Evolutionary conservation across 2,888 invertebrate species (phyloP).

Genomic region (Sialis fuliginosa): DNA sequence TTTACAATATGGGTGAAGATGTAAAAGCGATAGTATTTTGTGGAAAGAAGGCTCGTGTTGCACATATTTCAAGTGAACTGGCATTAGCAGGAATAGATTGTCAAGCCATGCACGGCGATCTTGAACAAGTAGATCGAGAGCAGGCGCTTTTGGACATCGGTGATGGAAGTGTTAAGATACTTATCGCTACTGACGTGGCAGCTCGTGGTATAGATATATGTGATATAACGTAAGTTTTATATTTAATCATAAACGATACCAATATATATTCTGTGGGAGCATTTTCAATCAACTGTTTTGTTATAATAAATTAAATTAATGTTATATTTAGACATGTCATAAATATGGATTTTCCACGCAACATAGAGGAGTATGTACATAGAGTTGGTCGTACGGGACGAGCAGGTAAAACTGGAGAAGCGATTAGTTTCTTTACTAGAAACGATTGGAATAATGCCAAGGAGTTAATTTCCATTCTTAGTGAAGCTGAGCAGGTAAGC

Average conservation of each 20-base stretch:
- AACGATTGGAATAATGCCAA: slow-evolving; percentile 68
- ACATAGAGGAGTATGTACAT: slow-evolving; percentile 93
- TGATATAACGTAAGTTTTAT: slow-evolving; percentile 47
- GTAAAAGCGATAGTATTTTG: slow-evolving; percentile 88
- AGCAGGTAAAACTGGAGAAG: slow-evolving; percentile 70
- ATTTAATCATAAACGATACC: slow-evolving; percentile 3
- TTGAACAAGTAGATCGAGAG: slow-evolving; percentile 64
- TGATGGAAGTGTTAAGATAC: slow-evolving; percentile 56
- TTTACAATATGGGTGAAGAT: slow-evolving; percentile 43
- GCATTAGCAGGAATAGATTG: slow-evolving; percentile 47
- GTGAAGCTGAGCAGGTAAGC: slow-evolving; percentile 59
- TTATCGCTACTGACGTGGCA: slow-evolving; percentile 91
- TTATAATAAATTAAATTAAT: slow-evolving; percentile 1
- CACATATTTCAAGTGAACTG: slow-evolving; percentile 67
- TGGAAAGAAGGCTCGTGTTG: slow-evolving; percentile 68
- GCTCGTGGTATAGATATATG: slow-evolving; percentile 86
- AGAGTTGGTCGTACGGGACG: slow-evolving; percentile 91
- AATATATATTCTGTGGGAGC: background rate
- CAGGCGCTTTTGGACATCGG: slow-evolving; percentile 73
- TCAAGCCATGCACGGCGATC: slow-evolving; percentile 76
- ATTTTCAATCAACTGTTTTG: background rate
- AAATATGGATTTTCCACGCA: slow-evolving; percentile 84
- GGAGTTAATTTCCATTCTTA: slow-evolving; percentile 67
- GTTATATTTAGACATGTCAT: slow-evolving; percentile 48
- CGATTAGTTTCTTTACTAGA: slow-evolving; percentile 66